phyloP scores from a whole-genome alignment of 2,888 invertebrate genomes.

The Atrina japonica region DNA sequence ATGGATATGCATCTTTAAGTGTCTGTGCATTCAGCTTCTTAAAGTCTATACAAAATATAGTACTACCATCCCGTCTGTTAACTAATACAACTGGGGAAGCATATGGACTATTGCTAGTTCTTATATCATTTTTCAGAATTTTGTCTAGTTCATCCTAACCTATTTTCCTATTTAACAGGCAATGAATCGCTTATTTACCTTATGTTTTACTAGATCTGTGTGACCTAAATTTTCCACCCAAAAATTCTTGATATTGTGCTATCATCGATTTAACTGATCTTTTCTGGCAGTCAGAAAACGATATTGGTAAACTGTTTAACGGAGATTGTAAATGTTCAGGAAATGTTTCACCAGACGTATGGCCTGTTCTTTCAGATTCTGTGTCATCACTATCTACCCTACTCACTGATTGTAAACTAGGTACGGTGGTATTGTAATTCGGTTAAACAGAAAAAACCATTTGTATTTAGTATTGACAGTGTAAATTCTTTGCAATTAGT shows the following conservation, averaged over 20 bases:
- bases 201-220: background rate
- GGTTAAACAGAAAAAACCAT: too few relatives aligned
- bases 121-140: constrained; percentile 3
- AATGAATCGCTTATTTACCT: background rate
- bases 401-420: too few relatives aligned
- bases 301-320: background rate
- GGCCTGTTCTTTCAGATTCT: too few relatives aligned
- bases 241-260: constrained; percentile 1
- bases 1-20: constrained; percentile 3
- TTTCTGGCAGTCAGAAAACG: too few relatives aligned
- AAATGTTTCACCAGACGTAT: background rate
- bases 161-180: constrained; percentile 1
- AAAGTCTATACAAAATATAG: constrained; percentile 4
- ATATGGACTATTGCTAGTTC: background rate
- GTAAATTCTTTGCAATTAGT: constrained; percentile 2
- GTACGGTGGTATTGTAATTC: background rate
- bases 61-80: background rate
- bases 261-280: background rate
- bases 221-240: constrained; percentile 1
- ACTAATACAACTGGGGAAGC: background rate
- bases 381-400: background rate
- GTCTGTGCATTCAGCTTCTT: constrained; percentile 1
- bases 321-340: constrained; percentile 6
- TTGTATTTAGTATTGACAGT: too few relatives aligned
- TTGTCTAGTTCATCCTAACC: constrained; percentile 3